A percentile compares a stretch with the other conserved stretches of the same genome.
These are phyloP conservation scores for Acromyrmex heyeri DNA, from an alignment of 1,140 invertebrate genomes.

Conservation along the genomic window DNA sequence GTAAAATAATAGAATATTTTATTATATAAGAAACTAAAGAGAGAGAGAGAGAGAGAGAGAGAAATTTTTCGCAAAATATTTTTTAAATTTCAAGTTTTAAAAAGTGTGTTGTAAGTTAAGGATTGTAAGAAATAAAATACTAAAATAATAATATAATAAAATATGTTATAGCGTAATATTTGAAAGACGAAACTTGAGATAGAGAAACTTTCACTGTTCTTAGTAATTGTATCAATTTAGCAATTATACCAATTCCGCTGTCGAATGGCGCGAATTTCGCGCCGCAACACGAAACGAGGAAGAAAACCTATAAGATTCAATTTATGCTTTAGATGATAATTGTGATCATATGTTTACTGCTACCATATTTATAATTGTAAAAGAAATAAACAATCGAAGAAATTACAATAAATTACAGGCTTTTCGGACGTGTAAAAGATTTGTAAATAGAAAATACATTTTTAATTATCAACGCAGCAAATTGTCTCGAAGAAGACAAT, in stretches of 20 bases:
- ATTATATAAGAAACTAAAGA: too few species aligned
- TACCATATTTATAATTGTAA: neutral
- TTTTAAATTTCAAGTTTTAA: neutral
- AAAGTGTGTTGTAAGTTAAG: neutral
- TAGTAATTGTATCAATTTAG: conserved; percentile 37
- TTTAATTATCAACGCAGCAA: too few species aligned
- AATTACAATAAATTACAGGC: neutral
- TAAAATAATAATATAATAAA: neutral
- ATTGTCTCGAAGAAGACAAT: too few species aligned
- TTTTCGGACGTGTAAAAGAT: too few species aligned
- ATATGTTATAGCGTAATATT: neutral
- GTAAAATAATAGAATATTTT: too few species aligned
- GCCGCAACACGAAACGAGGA: neutral
- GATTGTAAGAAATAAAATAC: neutral
- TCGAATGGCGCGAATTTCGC: neutral
- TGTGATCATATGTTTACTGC: neutral
- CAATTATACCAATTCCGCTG: conserved; percentile 19
- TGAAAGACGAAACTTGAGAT: conserved; percentile 1
- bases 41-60: too few species aligned
- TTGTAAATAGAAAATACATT: too few species aligned
- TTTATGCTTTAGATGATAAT: neutral
- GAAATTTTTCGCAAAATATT: neutral
- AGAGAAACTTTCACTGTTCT: conserved; percentile 18
- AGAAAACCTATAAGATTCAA: neutral
- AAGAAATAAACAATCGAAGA: neutral